Conservation (phyloP, 2,113 vertebrate species). For the Melanotaenia duboulayi region DNA sequence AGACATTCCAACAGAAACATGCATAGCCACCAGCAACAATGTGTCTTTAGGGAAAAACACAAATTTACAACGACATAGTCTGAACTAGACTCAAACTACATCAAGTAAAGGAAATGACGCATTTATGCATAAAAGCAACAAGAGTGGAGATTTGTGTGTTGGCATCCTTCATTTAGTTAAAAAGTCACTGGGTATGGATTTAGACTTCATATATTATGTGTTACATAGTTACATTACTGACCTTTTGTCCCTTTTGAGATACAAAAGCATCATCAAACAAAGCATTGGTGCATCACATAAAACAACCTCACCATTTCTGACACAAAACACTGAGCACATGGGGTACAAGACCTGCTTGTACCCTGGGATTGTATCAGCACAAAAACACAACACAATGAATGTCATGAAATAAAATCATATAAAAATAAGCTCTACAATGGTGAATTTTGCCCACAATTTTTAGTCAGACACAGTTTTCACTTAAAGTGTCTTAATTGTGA, state of each 20-base stretch:
- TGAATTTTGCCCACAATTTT: conserved; percentile 63
- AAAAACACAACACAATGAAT: conserved; percentile 65
- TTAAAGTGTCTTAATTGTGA: conserved; percentile 34
- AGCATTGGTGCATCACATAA: conserved; percentile 63
- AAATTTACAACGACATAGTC: conserved; percentile 47
- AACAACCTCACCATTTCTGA: conserved; percentile 59
- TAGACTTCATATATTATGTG: conserved; percentile 76
- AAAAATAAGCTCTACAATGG: conserved; percentile 71
- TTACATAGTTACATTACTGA: conserved; percentile 76
- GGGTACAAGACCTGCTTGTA: conserved; percentile 82
- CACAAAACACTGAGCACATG: conserved; percentile 78
- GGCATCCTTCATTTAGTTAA: conserved; percentile 78
- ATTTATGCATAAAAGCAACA: conserved; percentile 46
- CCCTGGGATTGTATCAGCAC: conserved; percentile 71
- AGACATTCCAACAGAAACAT: conserved; percentile 63
- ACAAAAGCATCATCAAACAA: conserved; percentile 65
- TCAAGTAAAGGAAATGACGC: conserved; percentile 45
- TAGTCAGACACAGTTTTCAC: conserved; percentile 45
- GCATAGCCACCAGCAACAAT: conserved; percentile 63
- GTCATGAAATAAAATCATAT: conserved; percentile 68
- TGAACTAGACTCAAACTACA: conserved; percentile 60
- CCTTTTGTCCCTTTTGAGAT: conserved; percentile 76
- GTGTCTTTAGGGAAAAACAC: conserved; percentile 46
- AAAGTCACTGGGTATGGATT: conserved; percentile 56
- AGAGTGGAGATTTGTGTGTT: conserved; percentile 48